Percentiles rank a stretch among this genome's conserved stretches.
Conservation (phyloP, 1,140 invertebrate species). For the Tetramorium parvispinum region DNA sequence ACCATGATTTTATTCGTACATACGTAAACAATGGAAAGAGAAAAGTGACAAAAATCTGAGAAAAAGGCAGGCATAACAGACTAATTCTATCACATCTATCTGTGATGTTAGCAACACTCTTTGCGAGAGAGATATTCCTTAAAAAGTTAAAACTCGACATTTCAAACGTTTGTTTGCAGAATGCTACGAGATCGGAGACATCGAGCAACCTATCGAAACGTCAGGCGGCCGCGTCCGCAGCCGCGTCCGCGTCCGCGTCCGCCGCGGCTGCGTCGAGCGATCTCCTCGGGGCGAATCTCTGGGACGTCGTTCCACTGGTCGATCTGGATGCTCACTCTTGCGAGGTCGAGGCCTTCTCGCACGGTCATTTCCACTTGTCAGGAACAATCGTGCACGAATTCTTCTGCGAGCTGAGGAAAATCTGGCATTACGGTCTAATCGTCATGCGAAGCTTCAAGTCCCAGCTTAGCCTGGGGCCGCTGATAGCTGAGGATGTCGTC, state of each 20-base stretch:
- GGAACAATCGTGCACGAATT: constrained; percentile 41
- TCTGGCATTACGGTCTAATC: background rate
- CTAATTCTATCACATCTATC: too few relatives aligned
- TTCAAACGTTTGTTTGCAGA: constrained; percentile 41
- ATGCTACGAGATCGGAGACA: background rate
- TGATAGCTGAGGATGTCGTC: background rate
- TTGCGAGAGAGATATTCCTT: background rate
- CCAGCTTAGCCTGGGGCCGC: constrained; percentile 2
- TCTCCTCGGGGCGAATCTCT: background rate
- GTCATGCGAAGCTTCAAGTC: background rate
- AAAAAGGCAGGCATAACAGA: background rate
- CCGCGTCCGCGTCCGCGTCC: constrained; percentile 10
- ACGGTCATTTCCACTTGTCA: background rate
- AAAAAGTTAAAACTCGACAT: background rate
- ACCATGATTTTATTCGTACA: background rate
- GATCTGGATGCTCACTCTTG: constrained; percentile 48
- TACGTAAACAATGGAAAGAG: background rate
- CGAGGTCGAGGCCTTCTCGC: background rate
- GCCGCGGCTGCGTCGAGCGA: background rate
- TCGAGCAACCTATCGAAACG: constrained; percentile 23
- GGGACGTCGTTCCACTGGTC: background rate
- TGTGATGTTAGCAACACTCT: background rate
- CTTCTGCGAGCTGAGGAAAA: constrained; percentile 56
- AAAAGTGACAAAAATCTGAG: background rate
- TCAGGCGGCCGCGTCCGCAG: background rate